Evolutionary conservation across 2,113 vertebrate species (phyloP), one percentile per base, ranked within the genome.

Genomic region (Bufo bufo): DNA sequence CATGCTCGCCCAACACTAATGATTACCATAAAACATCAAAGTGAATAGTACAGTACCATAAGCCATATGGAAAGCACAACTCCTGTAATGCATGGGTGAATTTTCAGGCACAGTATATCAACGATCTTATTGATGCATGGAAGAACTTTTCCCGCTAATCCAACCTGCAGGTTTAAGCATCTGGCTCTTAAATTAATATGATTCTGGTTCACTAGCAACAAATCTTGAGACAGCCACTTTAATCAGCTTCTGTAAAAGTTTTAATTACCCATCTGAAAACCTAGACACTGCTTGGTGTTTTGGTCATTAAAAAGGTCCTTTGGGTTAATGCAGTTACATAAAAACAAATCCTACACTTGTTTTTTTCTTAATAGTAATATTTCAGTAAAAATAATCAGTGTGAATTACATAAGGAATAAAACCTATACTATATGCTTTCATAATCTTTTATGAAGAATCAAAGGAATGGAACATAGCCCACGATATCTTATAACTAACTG

Each of bases 151-250:
- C 77, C 77, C 8, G 50, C 77, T 79, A 79, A 79, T 80, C 52
- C 77, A 80, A 58, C 52, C 54, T 58, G 77, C 54, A 80, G 77
- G 56, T 80, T 58, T 58, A 58, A 80, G 77, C 77, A 80, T 80
- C 52, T 80, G 77, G 77, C 54, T 80, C 54, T 33, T 54, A 59
- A 58, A 80, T 58, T 58, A 80, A 56, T 58, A 58, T 17, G 77
- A 80, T 80, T 58, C 77, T 80, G 77, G 54, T 80, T 58, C 77
- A 80, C 77, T 80, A 58, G 77, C 54, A 80, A 43, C 77, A 80
- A 59, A 80, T 80, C 77, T 74, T 43, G 71, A 74, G 71, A 16
- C 71, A 59, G 77, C 77, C 56, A 80, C 56, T 80, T 59, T 43
- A 58, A 80, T 58, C 52, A 58, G 77, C 23, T 17, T 23, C 23